Evolutionary conservation across 2,888 invertebrate genomes (phyloP), one percentile per base, ranked within the genome.

Genomic region (Ariolimax columbianus): DNA sequence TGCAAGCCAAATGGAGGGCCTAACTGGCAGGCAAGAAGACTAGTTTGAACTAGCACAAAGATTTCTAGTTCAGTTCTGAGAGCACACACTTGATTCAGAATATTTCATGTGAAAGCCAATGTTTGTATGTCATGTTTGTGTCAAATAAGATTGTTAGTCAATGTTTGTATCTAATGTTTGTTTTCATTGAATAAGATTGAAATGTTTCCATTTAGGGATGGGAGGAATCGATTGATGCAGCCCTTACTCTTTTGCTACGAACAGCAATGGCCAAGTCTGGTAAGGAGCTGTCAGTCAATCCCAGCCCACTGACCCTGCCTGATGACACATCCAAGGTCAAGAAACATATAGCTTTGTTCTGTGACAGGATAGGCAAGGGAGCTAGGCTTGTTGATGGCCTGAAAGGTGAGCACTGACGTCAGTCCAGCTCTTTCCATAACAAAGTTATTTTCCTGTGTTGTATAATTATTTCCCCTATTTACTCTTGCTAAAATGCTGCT

Each of bases 201-300:
- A 51, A 23, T 75, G 6, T 51, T 14, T 47, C 2, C 17, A 33
- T 51, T 51, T 33, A 97, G 97, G 96, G 96, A 91, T 97, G 97
- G 97, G 97, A 97, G 93, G 97, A 97, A 93, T 95, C 96, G 4
- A 95, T 96, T 1, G 96, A 96, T 89, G 96, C 96, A 86, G 95
- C 96, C 0, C 93, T 97, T 72, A 95, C 96, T 26, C 96, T 96
- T 91, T 94, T 97, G 66, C 93, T 97, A 47, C 95, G 96, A 87
- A 96, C 96, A 26, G 91, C 90, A 9, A 89, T 93, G 84, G 95
- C 96, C 75, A 96, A 96, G 92, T 95, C 95, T 0, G 95, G 96
- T 85, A 96, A 96, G 88, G 93, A 94, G 87, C 91, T 90, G 83
- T 90, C 93, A 2, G 88, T 93, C 33, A 94, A 93, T 88, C 93